phyloP scores from a whole-genome alignment of 2,888 invertebrate species.

The Diaprepes abbreviatus region DNA sequence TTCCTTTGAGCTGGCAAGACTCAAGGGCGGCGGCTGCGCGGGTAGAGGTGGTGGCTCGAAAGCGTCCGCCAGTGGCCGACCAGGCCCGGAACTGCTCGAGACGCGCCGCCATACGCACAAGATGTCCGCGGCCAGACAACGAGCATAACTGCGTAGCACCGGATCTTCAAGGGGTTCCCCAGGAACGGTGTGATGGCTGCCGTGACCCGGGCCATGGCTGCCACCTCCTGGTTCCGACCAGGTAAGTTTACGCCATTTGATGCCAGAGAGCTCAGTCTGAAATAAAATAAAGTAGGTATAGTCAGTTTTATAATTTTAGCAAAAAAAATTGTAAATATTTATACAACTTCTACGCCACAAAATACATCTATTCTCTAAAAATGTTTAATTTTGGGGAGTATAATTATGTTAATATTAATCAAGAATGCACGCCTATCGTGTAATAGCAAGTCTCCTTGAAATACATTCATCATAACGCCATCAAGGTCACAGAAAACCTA shows the following conservation, averaged over 20 bases:
- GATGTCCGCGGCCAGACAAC: constrained; percentile 93
- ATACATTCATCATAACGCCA: too few species aligned
- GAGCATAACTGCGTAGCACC: constrained; percentile 90
- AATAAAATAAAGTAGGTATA: constrained; percentile 63
- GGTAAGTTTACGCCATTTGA: constrained; percentile 97
- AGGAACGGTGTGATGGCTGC: constrained; percentile 63
- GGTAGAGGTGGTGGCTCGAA: constrained; percentile 69
- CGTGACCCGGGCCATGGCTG: constrained; percentile 65
- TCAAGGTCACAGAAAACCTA: too few species aligned
- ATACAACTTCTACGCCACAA: too few species aligned
- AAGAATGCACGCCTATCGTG: too few species aligned
- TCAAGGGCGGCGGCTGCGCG: constrained; percentile 78
- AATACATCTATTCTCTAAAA: too few species aligned
- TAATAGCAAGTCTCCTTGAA: too few species aligned
- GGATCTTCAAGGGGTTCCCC: constrained; percentile 88
- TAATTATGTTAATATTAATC: too few species aligned
- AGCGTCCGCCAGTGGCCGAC: constrained; percentile 39
- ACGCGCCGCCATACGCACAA: constrained; percentile 98
- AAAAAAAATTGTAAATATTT: too few species aligned
- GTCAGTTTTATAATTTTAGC: too few species aligned
- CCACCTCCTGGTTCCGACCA: constrained; percentile 79
- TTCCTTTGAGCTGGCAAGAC: constrained; percentile 92
- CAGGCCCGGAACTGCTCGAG: constrained; percentile 63
- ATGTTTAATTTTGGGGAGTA: too few species aligned
- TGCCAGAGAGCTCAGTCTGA: constrained; percentile 98